Evolutionary conservation across 2,113 vertebrate genomes (phyloP).

Genomic region (Cricetomys ansorgei): DNA sequence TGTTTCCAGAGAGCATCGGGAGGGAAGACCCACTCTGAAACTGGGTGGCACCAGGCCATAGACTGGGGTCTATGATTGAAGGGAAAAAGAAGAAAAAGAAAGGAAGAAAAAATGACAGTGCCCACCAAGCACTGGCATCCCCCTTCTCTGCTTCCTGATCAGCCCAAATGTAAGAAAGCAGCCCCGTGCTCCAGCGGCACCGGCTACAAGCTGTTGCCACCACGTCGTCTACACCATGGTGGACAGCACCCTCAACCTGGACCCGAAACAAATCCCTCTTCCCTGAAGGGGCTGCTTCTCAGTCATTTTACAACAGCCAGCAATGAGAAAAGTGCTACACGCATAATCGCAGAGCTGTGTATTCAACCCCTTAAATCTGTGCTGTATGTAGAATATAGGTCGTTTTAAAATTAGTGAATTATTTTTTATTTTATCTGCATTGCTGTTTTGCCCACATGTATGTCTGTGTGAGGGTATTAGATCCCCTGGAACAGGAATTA

Average conservation of each 20-base stretch:
- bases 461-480: too few species aligned
- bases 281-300: neutral
- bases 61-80: neutral
- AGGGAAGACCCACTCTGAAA: neutral
- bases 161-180: too few species aligned
- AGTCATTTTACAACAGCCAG: neutral
- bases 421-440: too few species aligned
- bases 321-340: neutral
- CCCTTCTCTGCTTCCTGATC: neutral
- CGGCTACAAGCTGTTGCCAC: neutral
- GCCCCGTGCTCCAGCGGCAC: neutral
- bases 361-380: neutral
- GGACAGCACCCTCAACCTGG: too few species aligned
- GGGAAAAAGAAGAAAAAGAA: too few species aligned
- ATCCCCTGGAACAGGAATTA: too few species aligned
- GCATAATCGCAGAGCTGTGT: neutral
- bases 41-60: neutral
- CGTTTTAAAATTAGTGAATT: too few species aligned
- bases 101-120: too few species aligned
- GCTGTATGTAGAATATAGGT: neutral
- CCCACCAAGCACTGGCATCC: neutral
- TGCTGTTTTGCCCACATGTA: too few species aligned
- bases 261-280: neutral
- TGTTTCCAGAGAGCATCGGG: neutral
- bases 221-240: neutral